Conservation (phyloP, 2,113 vertebrate species). For the Fulica atra region DNA sequence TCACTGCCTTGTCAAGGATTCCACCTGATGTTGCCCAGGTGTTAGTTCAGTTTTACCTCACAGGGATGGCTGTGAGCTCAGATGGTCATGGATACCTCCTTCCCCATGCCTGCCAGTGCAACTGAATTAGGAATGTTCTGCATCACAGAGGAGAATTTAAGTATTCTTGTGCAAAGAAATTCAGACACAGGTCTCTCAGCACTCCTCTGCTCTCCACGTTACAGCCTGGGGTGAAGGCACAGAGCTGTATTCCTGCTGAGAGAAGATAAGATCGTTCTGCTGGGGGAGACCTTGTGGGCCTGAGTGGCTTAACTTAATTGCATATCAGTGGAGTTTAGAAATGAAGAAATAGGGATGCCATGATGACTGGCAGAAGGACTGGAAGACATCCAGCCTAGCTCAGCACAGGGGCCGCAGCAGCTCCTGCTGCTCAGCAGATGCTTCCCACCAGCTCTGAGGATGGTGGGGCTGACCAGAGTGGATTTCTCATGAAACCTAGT, state of each 20-base stretch:
- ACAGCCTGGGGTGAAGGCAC: not conserved
- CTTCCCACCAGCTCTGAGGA: not conserved
- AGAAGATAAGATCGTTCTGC: fast-evolving
- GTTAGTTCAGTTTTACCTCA: not conserved
- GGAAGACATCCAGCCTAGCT: not conserved
- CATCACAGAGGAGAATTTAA: not conserved
- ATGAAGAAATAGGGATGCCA: not conserved
- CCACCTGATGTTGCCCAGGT: not conserved
- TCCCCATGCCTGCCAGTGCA: not conserved
- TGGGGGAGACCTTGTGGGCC: not conserved
- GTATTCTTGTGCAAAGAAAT: not conserved
- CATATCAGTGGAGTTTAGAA: not conserved
- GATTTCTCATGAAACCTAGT: not conserved
- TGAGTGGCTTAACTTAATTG: not conserved
- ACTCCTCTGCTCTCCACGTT: fast-evolving
- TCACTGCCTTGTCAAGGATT: not conserved
- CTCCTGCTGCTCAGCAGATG: not conserved
- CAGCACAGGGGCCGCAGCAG: not conserved
- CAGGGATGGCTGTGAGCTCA: fast-evolving
- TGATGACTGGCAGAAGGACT: not conserved
- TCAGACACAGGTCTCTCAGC: fast-evolving
- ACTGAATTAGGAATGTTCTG: not conserved
- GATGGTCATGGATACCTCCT: not conserved
- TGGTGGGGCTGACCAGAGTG: not conserved
- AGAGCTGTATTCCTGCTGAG: not conserved